These are phyloP conservation scores for Alfaro cultratus DNA, from an alignment of 2,797 vertebrate genomes.

Conservation along the genomic window DNA sequence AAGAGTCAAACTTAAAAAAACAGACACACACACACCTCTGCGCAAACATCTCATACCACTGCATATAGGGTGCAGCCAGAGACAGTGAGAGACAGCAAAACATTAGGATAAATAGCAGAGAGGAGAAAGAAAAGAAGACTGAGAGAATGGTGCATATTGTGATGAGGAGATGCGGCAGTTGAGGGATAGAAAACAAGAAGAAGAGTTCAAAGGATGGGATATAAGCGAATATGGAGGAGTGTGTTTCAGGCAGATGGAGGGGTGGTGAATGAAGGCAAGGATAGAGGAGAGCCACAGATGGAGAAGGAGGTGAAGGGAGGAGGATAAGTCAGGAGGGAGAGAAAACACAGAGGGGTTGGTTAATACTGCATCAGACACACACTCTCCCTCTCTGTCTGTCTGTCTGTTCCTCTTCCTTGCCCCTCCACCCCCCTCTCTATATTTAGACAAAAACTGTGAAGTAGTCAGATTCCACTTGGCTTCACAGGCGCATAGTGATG, in stretches of 20 bases:
- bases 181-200: constrained; percentile 28
- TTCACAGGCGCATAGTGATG: constrained; percentile 73
- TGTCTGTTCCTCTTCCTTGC: constrained; percentile 53
- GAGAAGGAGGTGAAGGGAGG: constrained; percentile 65
- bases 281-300: constrained; percentile 66
- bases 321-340: constrained; percentile 63
- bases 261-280: constrained; percentile 44
- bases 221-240: constrained; percentile 15
- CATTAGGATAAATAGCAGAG: constrained; percentile 48
- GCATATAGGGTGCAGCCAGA: constrained; percentile 70
- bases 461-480: constrained; percentile 78
- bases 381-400: constrained; percentile 51
- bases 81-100: constrained; percentile 60
- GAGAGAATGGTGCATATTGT: constrained; percentile 31
- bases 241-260: constrained; percentile 56
- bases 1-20: constrained; percentile 61
- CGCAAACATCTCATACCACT: constrained; percentile 37
- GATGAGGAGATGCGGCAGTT: constrained; percentile 14
- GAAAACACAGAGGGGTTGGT: constrained; percentile 63
- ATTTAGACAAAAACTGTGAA: constrained; percentile 82
- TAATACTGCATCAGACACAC: constrained; percentile 75
- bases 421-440: constrained; percentile 66
- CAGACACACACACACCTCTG: constrained; percentile 43
- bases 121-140: constrained; percentile 32
- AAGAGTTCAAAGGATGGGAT: constrained; percentile 35